These are phyloP conservation scores for Chorisops tibialis DNA, from an alignment of 2,888 invertebrate genomes.

Conservation along the genomic window DNA sequence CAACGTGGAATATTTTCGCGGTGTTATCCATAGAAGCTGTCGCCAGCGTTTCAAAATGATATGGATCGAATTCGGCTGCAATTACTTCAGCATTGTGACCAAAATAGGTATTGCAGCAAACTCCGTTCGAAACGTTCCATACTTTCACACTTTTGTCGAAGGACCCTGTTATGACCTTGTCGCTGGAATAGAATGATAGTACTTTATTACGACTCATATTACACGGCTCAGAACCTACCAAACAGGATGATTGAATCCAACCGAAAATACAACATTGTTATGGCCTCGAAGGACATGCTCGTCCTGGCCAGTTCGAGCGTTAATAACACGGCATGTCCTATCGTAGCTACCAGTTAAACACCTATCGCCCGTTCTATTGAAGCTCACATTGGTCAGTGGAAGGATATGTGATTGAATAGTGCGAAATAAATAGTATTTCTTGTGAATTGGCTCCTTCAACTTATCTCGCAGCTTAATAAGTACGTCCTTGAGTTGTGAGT, in stretches of 20 bases:
- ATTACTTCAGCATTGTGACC: conserved; percentile 77
- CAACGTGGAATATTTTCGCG: conserved; percentile 67
- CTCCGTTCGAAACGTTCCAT: conserved; percentile 67
- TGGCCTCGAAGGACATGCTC: conserved; percentile 69
- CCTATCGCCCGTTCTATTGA: conserved; percentile 68
- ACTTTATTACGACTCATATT: neutral
- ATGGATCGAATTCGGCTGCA: conserved; percentile 64
- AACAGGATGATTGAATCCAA: conserved; percentile 71
- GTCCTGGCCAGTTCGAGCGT: conserved; percentile 67
- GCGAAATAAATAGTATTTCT: conserved; percentile 65
- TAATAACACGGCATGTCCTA: conserved; percentile 78
- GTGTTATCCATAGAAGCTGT: conserved; percentile 76
- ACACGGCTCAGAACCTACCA: conserved; percentile 56
- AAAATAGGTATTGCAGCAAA: conserved; percentile 65
- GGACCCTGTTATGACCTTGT: conserved; percentile 72
- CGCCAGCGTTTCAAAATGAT: conserved; percentile 61
- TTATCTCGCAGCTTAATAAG: conserved; percentile 62
- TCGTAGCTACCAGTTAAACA: conserved; percentile 82
- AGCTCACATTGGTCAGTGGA: conserved; percentile 69
- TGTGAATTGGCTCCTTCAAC: conserved; percentile 60
- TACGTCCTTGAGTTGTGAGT: conserved; percentile 59
- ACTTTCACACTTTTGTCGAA: conserved; percentile 76
- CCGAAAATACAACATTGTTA: conserved; percentile 77
- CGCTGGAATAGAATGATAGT: conserved; percentile 51
- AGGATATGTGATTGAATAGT: conserved; percentile 65